Base-by-base conservation (phyloP, 2,888 invertebrate genomes). In the Syrphus vitripennis region DNA sequence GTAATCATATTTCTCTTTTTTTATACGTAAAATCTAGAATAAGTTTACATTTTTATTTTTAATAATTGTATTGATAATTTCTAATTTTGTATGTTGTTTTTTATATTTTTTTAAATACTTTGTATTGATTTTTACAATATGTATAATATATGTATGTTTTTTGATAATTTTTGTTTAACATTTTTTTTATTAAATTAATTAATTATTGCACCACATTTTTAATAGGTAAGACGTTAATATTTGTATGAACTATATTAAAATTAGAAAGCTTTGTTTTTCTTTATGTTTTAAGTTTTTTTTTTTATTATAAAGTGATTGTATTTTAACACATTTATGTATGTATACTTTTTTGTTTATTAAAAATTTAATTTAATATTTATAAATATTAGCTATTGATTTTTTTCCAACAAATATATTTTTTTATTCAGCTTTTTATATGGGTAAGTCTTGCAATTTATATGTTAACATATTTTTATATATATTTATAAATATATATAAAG, bases 151-250 rank as follows among this genome's bases (percentile, higher is more conserved):
- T 71, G 34, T 34, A 67, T 55, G 9, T 24, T 24, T 70, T 40
- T 61, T 75, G n/a, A 63, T 42, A 45, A 63, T 19, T 16, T 19
- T 16, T 63, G 14, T 14, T 55, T 72, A 77, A 72, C 59, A 40
- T 53, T 70, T 63, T 45, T 63, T 53, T 70, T 63, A 29, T 63
- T 3, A 29, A 63, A 74, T 63, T 55, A 61, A 69, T 70, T 70
- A 72, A 70, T 75, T 83, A 69, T 83, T 78, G 83, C 83, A 83
- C 83, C 74, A 78, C 65, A 29, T 45, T 65, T 65, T 65, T 42
- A 72, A 61, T 53, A 69, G 57, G 75, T 69, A 55, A 61, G 14
- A n/a, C 24, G 19, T 40, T 26, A 19, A 24, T 63, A 31, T n/a
- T 19, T 63, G 1, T 42, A 45, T 45, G n/a, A 45, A 26, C 63